Evolutionary conservation across 2,797 vertebrate genomes (phyloP).

Genomic region (Microchirus variegatus): DNA sequence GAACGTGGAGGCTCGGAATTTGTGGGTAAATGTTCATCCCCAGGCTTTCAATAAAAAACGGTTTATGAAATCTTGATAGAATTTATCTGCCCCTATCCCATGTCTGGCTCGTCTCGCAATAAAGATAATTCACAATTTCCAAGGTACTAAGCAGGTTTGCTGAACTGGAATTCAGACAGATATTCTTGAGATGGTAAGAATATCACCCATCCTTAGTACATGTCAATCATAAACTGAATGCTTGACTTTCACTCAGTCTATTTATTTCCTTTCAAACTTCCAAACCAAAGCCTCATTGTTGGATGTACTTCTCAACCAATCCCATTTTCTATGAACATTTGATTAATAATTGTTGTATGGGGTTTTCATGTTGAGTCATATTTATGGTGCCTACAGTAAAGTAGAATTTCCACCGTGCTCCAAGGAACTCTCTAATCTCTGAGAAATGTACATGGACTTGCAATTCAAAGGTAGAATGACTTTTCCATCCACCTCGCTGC

Average conservation of each 20-base stretch:
- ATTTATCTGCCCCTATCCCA: conserved; percentile 7
- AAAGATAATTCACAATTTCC: conserved; percentile 7
- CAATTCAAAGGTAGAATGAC: conserved; percentile 56
- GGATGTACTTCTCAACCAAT: conserved; percentile 60
- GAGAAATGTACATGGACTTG: conserved; percentile 44
- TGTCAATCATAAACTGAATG: conserved; percentile 48
- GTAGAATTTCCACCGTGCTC: conserved; percentile 54
- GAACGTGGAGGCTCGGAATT: not conserved
- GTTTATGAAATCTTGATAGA: not conserved
- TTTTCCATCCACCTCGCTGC: conserved; percentile 43
- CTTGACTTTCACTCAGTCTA: conserved; percentile 20
- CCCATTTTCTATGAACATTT: conserved; percentile 32
- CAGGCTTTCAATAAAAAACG: not conserved
- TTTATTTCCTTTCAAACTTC: conserved; percentile 1
- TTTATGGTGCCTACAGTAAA: conserved; percentile 30
- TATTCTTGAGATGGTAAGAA: conserved; percentile 36
- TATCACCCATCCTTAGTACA: conserved; percentile 36
- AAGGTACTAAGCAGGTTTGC: conserved; percentile 4
- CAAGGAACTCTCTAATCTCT: conserved; percentile 36
- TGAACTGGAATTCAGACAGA: conserved; percentile 20
- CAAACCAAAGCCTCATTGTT: conserved; percentile 42
- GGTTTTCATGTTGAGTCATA: conserved; percentile 41
- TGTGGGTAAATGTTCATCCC: not conserved
- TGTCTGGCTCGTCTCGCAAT: conserved; percentile 5
- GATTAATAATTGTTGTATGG: no score